A percentile compares a stretch with the other conserved stretches of the same genome.
Conservation (phyloP, 2,888 invertebrate species). For the Euplexia lucipara region DNA sequence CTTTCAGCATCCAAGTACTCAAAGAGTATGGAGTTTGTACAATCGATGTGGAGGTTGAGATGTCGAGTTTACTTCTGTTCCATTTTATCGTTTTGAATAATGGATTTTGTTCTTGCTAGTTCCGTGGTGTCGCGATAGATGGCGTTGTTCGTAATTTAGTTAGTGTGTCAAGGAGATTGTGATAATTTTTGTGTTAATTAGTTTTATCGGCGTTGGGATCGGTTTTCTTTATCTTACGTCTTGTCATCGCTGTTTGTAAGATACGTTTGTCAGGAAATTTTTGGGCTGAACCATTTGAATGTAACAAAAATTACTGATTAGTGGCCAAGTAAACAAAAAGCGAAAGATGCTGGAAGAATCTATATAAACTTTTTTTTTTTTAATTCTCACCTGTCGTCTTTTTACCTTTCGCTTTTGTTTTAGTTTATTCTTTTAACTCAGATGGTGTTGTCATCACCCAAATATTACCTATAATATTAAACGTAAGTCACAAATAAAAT, state of each 20-base stretch:
- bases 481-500: too few relatives aligned
- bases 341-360: too few relatives aligned
- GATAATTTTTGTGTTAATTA: conserved; percentile 37
- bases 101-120: conserved; percentile 25
- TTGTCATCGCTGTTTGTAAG: conserved; percentile 7
- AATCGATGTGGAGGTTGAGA: conserved; percentile 47
- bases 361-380: too few relatives aligned
- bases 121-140: conserved; percentile 33
- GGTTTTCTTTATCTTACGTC: conserved; percentile 22
- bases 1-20: conserved; percentile 55
- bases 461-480: too few relatives aligned
- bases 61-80: conserved; percentile 43
- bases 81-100: conserved; percentile 36
- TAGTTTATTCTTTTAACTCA: too few relatives aligned
- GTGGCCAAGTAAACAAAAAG: too few relatives aligned
- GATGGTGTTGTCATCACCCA: too few relatives aligned
- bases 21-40: conserved; percentile 55
- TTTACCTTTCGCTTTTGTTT: too few relatives aligned
- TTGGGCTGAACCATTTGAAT: not conserved
- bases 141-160: conserved; percentile 29
- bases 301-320: too few relatives aligned
- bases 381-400: too few relatives aligned
- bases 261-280: not conserved
- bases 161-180: conserved; percentile 34
- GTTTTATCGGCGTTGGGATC: conserved; percentile 22